Percentiles rank a stretch among this genome's conserved stretches.
Conservation (phyloP, 2,888 invertebrate species). For the Eristalis tenax region DNA sequence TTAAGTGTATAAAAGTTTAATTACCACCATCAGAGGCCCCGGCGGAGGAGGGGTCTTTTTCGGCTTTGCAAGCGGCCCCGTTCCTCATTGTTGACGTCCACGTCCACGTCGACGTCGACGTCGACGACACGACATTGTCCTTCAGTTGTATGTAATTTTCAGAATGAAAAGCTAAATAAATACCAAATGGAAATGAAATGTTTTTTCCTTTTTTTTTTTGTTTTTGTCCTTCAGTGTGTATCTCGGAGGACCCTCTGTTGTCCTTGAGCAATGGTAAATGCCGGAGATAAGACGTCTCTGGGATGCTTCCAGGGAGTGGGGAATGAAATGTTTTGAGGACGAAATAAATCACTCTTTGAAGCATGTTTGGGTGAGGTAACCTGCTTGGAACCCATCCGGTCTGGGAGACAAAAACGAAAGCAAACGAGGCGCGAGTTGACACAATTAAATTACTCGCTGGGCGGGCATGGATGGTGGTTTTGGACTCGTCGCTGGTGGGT, state of each 20-base stretch:
- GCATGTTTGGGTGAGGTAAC: slow-evolving; percentile 10
- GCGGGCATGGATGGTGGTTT: neutral
- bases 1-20: slow-evolving; percentile 70
- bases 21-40: slow-evolving; percentile 58
- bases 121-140: slow-evolving; percentile 8
- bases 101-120: no score
- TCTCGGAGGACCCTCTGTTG: neutral
- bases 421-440: neutral
- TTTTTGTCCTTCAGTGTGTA: slow-evolving; percentile 13
- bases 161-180: slow-evolving; percentile 59
- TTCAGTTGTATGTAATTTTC: slow-evolving; percentile 15
- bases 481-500: no score
- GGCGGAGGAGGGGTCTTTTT: neutral
- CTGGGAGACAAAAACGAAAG: neutral
- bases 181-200: slow-evolving; percentile 37
- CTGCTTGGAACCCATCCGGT: neutral
- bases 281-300: slow-evolving; percentile 16
- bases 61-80: neutral
- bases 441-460: neutral
- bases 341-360: slow-evolving; percentile 20
- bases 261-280: slow-evolving; percentile 19
- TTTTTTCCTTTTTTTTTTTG: neutral
- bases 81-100: slow-evolving; percentile 20
- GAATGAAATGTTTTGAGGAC: slow-evolving; percentile 21
- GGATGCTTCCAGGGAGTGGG: neutral